Percentiles rank a stretch among this genome's conserved stretches.
phyloP scores from a whole-genome alignment of 2,113 vertebrate species.

The Phrynosoma blainvillii region DNA sequence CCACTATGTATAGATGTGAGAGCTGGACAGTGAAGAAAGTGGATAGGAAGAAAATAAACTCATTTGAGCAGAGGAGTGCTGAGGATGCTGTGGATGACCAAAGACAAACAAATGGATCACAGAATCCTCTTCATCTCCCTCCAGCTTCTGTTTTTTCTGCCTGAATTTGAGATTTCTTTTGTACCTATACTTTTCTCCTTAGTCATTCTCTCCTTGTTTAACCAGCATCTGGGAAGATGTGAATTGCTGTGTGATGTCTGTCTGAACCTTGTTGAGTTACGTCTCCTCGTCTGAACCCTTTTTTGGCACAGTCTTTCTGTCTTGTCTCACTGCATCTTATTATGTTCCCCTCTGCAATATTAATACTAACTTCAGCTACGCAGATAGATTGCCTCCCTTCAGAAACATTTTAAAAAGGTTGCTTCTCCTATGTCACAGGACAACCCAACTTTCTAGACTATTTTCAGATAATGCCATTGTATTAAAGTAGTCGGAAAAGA shows the following conservation, averaged over 20 bases:
- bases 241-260: neutral
- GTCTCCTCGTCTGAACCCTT: neutral
- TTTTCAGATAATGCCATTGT: neutral
- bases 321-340: neutral
- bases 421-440: neutral
- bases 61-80: no score
- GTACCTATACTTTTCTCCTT: neutral
- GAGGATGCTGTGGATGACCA: neutral
- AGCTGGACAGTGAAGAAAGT: no score
- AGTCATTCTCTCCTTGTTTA: neutral
- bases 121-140: neutral
- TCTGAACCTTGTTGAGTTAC: neutral
- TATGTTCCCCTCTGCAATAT: slow-evolving; percentile 2
- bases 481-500: neutral
- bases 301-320: neutral
- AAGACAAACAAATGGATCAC: neutral
- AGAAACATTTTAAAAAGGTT: neutral
- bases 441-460: neutral
- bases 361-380: neutral
- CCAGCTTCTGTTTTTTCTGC: neutral
- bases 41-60: no score
- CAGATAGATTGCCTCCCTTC: neutral
- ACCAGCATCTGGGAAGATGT: neutral
- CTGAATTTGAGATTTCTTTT: neutral
- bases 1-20: no score